Evolutionary conservation across 2,888 invertebrate genomes (phyloP), one percentile per base, ranked within the genome.

Genomic region (Yponomeuta cagnagella): DNA sequence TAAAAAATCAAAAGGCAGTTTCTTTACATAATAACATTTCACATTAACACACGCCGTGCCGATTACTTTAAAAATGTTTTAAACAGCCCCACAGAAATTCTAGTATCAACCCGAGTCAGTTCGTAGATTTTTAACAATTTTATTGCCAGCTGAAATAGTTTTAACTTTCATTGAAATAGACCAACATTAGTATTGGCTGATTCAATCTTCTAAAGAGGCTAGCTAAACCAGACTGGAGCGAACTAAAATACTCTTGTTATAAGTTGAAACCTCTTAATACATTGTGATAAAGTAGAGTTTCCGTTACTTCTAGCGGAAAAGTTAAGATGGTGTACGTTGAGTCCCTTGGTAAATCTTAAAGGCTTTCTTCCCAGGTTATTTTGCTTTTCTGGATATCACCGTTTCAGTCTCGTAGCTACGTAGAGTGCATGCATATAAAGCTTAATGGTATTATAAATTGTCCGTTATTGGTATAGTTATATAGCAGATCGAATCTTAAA

Each of bases 251-350:
- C 31, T 23, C 33, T 65, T 30, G 31, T 10, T 10, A 10, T 10
- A 65, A 30, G 12, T 33, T 8, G 10, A 6, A 58, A 58, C n/a
- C 31, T 43, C 31, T 65, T 65, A 33, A 12, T 12, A 10, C 65
- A 10, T 4, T 33, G 31, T 30, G 9, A 33, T 31, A 65, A 33
- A 65, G 65, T 1, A 31, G 12, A 65, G 30, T 65, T 65, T 65
- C 31, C 31, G 2, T 33, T 33, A 30, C 52, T 3, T 65, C 31
- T 12, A 65, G 33, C 9, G 6, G 65, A 65, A 33, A 12, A 3
- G 12, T 30, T 65, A 65, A 30, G 30, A 30, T 65, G 30, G 65
- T 72, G 72, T 72, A 74, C 73, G 75, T 74, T 75, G 72, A 58
- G 73, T 74, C 74, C 48, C 65, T 68, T 33, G 63, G n/a, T 31